These are phyloP conservation scores for Sebastes alutus DNA, from an alignment of 2,797 vertebrate species.

Conservation along the genomic window DNA sequence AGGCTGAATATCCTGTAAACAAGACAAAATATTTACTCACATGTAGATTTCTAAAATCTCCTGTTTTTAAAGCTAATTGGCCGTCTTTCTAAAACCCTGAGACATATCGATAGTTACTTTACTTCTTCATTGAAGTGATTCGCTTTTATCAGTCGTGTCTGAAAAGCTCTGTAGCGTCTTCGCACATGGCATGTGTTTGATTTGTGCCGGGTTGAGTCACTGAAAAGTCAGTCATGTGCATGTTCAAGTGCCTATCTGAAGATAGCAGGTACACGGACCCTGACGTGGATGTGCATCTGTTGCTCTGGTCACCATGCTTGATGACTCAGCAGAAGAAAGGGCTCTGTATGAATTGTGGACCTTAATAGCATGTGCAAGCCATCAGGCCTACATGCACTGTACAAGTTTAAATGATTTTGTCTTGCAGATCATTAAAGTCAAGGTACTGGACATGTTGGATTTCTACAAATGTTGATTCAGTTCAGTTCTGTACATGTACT, in stretches of 20 bases:
- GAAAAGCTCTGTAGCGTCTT: too few species aligned
- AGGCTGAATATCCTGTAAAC: background rate
- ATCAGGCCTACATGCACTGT: background rate
- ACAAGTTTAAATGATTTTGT: background rate
- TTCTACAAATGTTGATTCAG: background rate
- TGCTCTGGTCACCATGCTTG: background rate
- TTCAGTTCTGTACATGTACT: background rate
- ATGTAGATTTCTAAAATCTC: background rate
- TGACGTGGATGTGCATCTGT: background rate
- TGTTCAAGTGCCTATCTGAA: background rate
- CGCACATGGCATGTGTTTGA: too few species aligned
- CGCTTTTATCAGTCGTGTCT: background rate
- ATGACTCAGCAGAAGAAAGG: background rate
- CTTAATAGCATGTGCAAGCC: background rate
- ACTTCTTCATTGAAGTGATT: background rate
- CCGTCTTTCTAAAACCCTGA: background rate
- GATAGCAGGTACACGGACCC: background rate
- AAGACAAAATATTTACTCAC: background rate
- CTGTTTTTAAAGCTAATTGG: background rate
- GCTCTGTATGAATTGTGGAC: background rate
- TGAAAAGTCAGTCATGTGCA: background rate
- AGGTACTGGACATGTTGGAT: background rate
- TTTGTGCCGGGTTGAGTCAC: background rate
- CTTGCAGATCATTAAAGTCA: background rate
- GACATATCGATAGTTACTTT: background rate